phyloP scores from a whole-genome alignment of 2,888 invertebrate species.

The Tinea trinotella region DNA sequence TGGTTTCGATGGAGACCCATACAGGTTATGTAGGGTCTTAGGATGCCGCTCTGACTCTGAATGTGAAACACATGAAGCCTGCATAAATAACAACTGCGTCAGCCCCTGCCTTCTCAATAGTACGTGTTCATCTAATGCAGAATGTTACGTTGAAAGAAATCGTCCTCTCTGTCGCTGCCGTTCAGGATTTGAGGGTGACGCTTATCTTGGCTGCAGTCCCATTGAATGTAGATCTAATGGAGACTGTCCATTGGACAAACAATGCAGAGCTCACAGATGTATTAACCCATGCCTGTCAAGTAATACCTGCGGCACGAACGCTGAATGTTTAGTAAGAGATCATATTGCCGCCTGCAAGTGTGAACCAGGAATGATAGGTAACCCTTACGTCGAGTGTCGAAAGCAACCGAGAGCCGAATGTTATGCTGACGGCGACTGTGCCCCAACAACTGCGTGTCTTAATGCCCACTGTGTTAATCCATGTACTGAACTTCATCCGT shows the following conservation, averaged over 20 bases:
- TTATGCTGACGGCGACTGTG: constrained; percentile 86
- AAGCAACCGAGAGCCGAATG: constrained; percentile 84
- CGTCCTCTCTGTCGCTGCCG: constrained; percentile 84
- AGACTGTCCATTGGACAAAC: constrained; percentile 88
- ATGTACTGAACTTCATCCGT: constrained; percentile 83
- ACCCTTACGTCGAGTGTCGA: constrained; percentile 86
- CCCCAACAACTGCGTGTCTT: constrained; percentile 84
- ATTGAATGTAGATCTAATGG: constrained; percentile 89
- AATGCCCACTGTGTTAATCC: constrained; percentile 88
- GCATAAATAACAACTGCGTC: constrained; percentile 87
- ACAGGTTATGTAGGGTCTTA: constrained; percentile 82
- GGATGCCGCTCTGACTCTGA: constrained; percentile 89
- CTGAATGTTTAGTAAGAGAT: constrained; percentile 85
- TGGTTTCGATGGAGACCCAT: constrained; percentile 90
- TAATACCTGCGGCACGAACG: constrained; percentile 82
- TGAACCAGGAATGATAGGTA: constrained; percentile 80
- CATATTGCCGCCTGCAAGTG: constrained; percentile 91
- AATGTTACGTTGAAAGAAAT: constrained; percentile 83
- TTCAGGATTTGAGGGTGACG: constrained; percentile 86
- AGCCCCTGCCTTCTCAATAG: constrained; percentile 87
- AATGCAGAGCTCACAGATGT: constrained; percentile 89
- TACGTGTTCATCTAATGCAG: constrained; percentile 86
- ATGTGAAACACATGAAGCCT: constrained; percentile 86
- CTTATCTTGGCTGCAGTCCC: constrained; percentile 80
- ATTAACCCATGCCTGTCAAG: constrained; percentile 86